Base-by-base conservation (phyloP, 1,140 invertebrate genomes). In the Bombus huntii region DNA sequence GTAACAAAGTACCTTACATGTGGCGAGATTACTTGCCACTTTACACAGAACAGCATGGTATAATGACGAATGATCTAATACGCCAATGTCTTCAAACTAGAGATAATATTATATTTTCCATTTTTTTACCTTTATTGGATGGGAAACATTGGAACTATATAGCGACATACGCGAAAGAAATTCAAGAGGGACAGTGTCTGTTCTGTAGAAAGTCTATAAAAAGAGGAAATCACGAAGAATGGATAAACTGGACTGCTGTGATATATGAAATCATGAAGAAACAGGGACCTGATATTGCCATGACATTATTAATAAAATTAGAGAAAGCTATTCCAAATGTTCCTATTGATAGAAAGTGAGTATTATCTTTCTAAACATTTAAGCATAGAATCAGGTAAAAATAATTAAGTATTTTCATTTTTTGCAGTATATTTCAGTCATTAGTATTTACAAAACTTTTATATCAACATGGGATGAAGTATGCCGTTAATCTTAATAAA, bases 1-100 rank as follows among this genome's bases (percentile, higher is more conserved):
- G 96, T 87, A 96, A 96, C 83, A 94, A 94, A 86, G 95, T 96
- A 94, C 96, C 96, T 59, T 96, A 95, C 86, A 95, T 96, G 89
- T 97, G 96, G 96, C 90, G 89, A 72, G 90, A 93, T 25, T 95
- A 94, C 70, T 85, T 95, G 47, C 71, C 86, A 2, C 34, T 92
- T 44, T 91, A 87, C n/a, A 65, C 84, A 18, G 87, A 93, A 70
- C 85, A 87, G 53, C 34, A 73, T 22, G 42, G 77, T 59, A 42
- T 88, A 37, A 39, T 89, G 3, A 84, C 81, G 72, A 78, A 84
- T 89, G 80, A 93, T 87, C 47, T 92, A 66, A 34, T 93, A 65
- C 84, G 72, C 62, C 89, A 91, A 82, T 93, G 92, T 76, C 88
- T 95, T 86, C 92, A 93, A 75, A 94, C 89, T 15, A 91, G 83